Base-by-base conservation (phyloP, 2,113 vertebrate genomes). In the Indri indri region DNA sequence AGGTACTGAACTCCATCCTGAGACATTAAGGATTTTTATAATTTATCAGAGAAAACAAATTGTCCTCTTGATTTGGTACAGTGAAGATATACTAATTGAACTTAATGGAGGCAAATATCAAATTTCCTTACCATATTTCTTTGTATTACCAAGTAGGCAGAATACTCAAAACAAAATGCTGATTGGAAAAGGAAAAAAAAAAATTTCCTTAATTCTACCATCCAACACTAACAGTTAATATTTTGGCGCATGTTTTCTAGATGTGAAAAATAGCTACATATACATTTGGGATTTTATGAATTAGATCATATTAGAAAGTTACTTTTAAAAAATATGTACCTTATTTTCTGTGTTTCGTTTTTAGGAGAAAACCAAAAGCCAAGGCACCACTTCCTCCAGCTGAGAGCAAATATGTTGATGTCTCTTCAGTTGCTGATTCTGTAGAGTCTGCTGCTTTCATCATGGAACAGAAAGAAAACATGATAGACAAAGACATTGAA, bases 391-490 rank as follows among this genome's bases (percentile, higher is more conserved):
- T 98, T 97, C 99, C 99, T 87, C 99, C 99, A 70, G 97, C 92
- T 59, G 98, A 98, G 95, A 96, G 98, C 94, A 99, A 98, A 96
- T 95, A 92, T 17, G 14, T 96, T 97, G 98, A 98, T 90, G 97
- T 98, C 92, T 97, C 98, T 90, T 97, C 98, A 4, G 98, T 98
- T 52, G 98, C 99, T 94, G 99, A 98, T 98, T 98, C 98, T 94
- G 89, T 98, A 96, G 98, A 99, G 81, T 52, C 98, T 81, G 95
- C 97, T 91, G 96, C 95, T 88, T 96, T 98, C 74, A 97, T 97
- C 92, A 99, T 99, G 99, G 99, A 99, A 73, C 99, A 99, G 97
- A 99, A 99, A 91, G 99, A 99, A 96, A 99, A 99, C 95, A 96
- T 98, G 17, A 98, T 99, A 0, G 99, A 99, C 96, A 99, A 98